Percentiles rank a stretch among this genome's conserved stretches.
These are phyloP conservation scores for Orussus abietinus DNA, from an alignment of 1,140 invertebrate genomes.

Conservation along the genomic window DNA sequence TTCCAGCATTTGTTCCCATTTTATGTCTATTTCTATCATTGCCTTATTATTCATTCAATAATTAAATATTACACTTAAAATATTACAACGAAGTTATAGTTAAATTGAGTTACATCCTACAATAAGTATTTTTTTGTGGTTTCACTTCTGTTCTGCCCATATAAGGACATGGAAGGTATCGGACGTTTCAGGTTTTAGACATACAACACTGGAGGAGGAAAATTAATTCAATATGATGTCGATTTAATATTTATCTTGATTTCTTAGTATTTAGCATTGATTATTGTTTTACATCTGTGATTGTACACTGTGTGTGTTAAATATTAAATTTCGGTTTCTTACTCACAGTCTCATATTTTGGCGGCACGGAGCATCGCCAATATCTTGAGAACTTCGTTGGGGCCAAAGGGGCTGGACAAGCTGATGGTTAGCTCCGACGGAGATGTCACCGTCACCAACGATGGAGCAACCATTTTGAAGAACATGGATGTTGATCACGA, in stretches of 20 bases:
- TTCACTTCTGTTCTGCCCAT: conserved; percentile 30
- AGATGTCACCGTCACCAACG: conserved; percentile 97
- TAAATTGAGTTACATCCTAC: no score
- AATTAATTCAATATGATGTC: no score
- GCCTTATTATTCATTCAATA: no score
- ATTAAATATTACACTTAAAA: not conserved
- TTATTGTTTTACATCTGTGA: no score
- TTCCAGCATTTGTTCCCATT: no score
- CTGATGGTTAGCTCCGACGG: conserved; percentile 97
- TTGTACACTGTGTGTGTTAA: no score
- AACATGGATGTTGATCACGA: conserved; percentile 99
- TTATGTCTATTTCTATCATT: no score
- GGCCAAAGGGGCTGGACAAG: conserved; percentile 95
- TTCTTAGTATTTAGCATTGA: no score
- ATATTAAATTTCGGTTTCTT: conserved; percentile 16
- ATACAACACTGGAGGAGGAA: no score
- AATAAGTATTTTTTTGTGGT: no score
- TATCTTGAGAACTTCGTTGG: conserved; percentile 89
- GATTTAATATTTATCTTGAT: no score
- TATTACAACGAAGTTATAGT: not conserved
- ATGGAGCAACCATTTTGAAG: conserved; percentile 98
- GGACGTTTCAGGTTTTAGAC: no score
- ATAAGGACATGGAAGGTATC: conserved; percentile 41
- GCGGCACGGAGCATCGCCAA: conserved; percentile 88
- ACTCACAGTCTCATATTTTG: conserved; percentile 90